These are phyloP conservation scores for Suillia variegata DNA, from an alignment of 2,888 invertebrate species.

Conservation along the genomic window DNA sequence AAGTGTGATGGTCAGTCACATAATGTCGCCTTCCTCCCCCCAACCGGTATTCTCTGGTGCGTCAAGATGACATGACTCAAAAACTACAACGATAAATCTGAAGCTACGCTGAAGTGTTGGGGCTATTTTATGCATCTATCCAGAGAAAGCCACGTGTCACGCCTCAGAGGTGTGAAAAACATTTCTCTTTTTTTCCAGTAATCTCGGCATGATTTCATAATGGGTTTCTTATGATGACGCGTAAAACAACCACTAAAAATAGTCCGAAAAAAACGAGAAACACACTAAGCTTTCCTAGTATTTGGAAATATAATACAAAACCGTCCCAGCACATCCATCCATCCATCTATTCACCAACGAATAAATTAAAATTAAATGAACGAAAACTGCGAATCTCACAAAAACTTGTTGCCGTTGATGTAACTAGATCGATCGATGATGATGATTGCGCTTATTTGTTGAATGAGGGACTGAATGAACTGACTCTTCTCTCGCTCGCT, in stretches of 20 bases:
- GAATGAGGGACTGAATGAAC: too few species aligned
- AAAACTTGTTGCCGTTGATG: conserved; percentile 13
- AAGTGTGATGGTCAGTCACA: conserved; percentile 13
- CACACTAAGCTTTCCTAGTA: too few species aligned
- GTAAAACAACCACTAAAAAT: not conserved
- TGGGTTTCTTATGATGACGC: not conserved
- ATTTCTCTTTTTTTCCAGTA: conserved; percentile 52
- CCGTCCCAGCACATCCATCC: too few species aligned
- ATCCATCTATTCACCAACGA: too few species aligned
- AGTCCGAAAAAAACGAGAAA: too few species aligned
- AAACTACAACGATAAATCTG: conserved; percentile 3
- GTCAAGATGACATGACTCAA: conserved; percentile 10
- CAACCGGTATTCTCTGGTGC: conserved; percentile 15
- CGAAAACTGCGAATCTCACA: not conserved
- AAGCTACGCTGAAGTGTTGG: not conserved
- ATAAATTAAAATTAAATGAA: too few species aligned
- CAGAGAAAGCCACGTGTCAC: conserved; percentile 5
- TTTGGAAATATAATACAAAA: not conserved
- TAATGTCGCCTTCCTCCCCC: conserved; percentile 6
- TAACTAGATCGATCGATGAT: too few species aligned
- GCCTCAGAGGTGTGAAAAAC: conserved; percentile 45
- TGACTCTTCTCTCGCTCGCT: too few species aligned
- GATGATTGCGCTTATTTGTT: too few species aligned
- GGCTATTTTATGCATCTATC: too few species aligned
- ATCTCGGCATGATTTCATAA: not conserved